A percentile compares a stretch with the other conserved stretches of the same genome.
Evolutionary conservation across 1,140 invertebrate genomes (phyloP).

Genomic region (Ceratina calcarata): DNA sequence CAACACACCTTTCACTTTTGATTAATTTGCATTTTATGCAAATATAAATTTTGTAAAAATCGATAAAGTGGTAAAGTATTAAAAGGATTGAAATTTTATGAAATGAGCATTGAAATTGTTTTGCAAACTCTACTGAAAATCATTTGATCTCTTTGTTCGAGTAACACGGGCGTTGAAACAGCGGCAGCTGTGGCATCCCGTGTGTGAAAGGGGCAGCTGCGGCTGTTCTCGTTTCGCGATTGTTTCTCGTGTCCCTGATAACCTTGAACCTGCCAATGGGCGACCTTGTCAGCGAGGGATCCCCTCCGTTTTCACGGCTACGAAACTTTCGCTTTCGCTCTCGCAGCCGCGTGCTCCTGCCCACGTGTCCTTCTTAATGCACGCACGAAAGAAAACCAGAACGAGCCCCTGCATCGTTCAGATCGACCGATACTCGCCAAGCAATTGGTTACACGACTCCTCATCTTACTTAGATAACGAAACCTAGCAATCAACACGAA

Average conservation of each 20-base stretch:
- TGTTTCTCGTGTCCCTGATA: background rate
- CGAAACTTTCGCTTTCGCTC: constrained; percentile 42
- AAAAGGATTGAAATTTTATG: constrained; percentile 3
- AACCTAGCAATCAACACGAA: too few species aligned
- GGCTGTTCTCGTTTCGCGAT: constrained; percentile 8
- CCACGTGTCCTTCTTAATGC: constrained; percentile 36
- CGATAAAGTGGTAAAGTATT: background rate
- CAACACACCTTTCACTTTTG: too few species aligned
- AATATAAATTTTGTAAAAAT: too few species aligned
- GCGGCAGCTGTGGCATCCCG: background rate
- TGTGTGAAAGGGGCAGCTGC: background rate
- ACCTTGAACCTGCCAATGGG: constrained; percentile 42
- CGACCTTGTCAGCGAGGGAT: constrained; percentile 29
- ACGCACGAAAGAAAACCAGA: background rate
- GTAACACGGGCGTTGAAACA: background rate
- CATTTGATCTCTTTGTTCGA: background rate
- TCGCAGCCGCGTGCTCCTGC: background rate
- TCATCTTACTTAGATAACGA: too few species aligned
- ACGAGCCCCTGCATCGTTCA: background rate
- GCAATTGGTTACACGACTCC: too few species aligned
- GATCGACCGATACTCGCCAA: too few species aligned
- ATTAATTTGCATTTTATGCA: too few species aligned
- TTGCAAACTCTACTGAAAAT: background rate
- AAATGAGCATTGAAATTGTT: too few species aligned
- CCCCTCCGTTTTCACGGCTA: constrained; percentile 8